Base-by-base conservation (phyloP, 2,888 invertebrate species). In the Galerucella pusilla region DNA sequence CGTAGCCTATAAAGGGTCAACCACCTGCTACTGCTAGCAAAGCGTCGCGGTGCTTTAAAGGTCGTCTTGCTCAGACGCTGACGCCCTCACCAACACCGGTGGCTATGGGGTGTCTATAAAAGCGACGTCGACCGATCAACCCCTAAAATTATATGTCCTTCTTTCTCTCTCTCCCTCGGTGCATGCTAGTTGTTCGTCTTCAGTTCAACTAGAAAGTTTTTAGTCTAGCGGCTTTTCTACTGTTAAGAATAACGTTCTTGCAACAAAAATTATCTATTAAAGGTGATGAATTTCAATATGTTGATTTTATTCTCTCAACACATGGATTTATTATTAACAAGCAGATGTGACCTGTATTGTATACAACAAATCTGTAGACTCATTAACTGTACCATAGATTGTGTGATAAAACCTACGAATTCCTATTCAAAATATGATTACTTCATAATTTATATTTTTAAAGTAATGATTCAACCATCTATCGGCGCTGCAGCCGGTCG, bases 11-110 rank as follows among this genome's bases (percentile, higher is more conserved):
- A 46, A 14, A 63, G 65, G 74, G 71, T 77, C 75, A 77, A 75
- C 71, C 74, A 77, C 75, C 75, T 77, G 75, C 75, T 65, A 71
- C 74, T 74, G 71, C 73, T 73, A 70, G 73, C 52, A 45, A 61
- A 73, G 28, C 46, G 72, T 72, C 72, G 45, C 72, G 72, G 46
- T 60, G 57, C 70, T 68, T 67, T 71, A 75, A 60, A 77, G 77
- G 77, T 75, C 77, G 74, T 74, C 72, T 72, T 75, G 68, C 69
- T 73, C 75, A 75, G 35, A 35, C 35, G 35, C 35, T 14, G 75
- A 71, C 77, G 72, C 72, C 72, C 61, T 28, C 28, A 65, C 64
- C 57, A 4, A 9, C 66, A 60, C 16, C 52, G 77, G 64, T 68
- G 69, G 74, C 63, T 35, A 52, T 45, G 28, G 63, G 45, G 54